phyloP scores from a whole-genome alignment of 2,797 vertebrate species.

The Thaleichthys pacificus region DNA sequence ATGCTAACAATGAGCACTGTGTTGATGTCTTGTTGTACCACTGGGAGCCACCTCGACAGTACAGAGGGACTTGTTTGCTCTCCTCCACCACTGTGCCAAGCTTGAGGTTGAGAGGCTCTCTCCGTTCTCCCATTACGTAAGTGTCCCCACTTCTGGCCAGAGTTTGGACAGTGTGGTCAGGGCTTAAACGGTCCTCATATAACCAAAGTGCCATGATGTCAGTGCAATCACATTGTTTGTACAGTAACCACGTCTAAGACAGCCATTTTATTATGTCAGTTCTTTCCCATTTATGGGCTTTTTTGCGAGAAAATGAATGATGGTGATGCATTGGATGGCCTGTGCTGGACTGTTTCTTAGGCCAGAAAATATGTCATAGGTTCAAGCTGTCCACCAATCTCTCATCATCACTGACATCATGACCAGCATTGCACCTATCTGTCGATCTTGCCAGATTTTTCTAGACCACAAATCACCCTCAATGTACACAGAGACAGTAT shows the following conservation, averaged over 20 bases:
- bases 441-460: not conserved
- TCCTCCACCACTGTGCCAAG: conserved; percentile 39
- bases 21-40: conserved; percentile 29
- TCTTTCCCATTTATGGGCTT: conserved; percentile 57
- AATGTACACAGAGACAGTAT: conserved; percentile 44
- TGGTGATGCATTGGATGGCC: conserved; percentile 35
- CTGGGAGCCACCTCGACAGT: conserved; percentile 45
- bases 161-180: conserved; percentile 62
- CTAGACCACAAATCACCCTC: conserved; percentile 39
- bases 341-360: conserved; percentile 45
- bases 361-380: conserved; percentile 29
- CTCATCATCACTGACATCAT: conserved; percentile 60
- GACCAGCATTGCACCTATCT: not conserved
- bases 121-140: conserved; percentile 67
- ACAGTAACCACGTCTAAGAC: conserved; percentile 64
- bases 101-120: conserved; percentile 48
- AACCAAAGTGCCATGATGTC: conserved; percentile 74
- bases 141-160: conserved; percentile 55
- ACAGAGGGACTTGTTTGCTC: conserved; percentile 25
- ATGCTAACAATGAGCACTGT: not conserved
- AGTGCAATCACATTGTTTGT: conserved; percentile 71
- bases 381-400: conserved; percentile 38
- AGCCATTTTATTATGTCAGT: conserved; percentile 53
- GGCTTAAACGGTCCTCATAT: conserved; percentile 54
- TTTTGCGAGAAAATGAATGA: conserved; percentile 63